These are phyloP conservation scores for Pseudochirops corinnae DNA, from an alignment of 2,797 vertebrate species.

Conservation along the genomic window DNA sequence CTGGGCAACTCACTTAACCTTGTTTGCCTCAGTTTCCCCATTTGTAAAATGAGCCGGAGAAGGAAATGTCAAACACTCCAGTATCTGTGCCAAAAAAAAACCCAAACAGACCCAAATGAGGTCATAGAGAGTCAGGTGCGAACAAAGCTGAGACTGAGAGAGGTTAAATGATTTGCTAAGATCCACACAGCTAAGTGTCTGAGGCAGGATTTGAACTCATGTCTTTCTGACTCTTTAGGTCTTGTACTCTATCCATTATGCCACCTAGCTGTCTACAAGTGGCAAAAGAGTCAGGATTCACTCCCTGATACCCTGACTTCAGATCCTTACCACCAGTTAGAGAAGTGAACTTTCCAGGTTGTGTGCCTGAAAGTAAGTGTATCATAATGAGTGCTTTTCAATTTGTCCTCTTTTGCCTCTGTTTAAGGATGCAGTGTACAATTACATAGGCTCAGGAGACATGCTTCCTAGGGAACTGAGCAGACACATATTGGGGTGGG, in stretches of 20 bases:
- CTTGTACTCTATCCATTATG: neutral
- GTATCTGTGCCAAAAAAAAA: neutral
- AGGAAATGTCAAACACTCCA: neutral
- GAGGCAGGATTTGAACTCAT: neutral
- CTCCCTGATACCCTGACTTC: neutral
- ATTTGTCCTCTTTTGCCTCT: neutral
- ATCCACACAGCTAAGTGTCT: neutral
- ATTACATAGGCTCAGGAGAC: neutral
- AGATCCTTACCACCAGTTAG: neutral
- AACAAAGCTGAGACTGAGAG: neutral
- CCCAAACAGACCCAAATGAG: neutral
- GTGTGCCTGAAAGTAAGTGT: neutral
- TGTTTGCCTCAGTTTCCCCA: neutral
- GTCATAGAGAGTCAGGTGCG: neutral
- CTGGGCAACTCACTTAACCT: neutral
- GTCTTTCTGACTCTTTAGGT: neutral
- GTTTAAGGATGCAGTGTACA: neutral
- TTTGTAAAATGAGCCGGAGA: neutral
- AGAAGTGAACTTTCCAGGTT: neutral
- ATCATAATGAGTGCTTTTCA: neutral
- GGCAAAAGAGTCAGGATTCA: neutral
- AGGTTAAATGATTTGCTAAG: neutral
- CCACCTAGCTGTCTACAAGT: neutral
- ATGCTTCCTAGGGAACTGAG: neutral
- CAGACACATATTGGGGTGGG: neutral